phyloP scores from a whole-genome alignment of 1,140 invertebrate genomes.

The Ylistrum balloti region DNA sequence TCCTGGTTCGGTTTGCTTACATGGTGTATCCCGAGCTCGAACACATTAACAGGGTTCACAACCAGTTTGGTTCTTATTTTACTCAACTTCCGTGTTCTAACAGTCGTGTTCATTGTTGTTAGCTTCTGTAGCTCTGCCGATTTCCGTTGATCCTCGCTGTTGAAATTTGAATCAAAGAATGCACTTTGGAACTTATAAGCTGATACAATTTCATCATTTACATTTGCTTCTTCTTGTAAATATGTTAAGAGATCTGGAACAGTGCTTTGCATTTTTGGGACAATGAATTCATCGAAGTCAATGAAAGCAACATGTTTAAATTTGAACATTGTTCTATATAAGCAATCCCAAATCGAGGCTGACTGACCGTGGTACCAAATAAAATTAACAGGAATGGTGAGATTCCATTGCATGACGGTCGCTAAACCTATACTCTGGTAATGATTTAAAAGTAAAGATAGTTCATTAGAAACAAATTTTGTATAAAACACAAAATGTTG shows the following conservation, averaged over 20 bases:
- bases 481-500: slow-evolving; percentile 74
- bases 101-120: slow-evolving; percentile 53
- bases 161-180: slow-evolving; percentile 65
- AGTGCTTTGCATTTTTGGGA: slow-evolving; percentile 62
- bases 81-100: slow-evolving; percentile 53
- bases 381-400: slow-evolving; percentile 54
- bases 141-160: not conserved
- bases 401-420: slow-evolving; percentile 64
- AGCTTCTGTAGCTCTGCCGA: slow-evolving; percentile 39
- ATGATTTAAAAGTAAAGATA: slow-evolving; percentile 63
- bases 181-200: slow-evolving; percentile 71
- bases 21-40: slow-evolving; percentile 77
- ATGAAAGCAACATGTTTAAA: slow-evolving; percentile 70
- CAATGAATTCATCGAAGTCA: slow-evolving; percentile 76
- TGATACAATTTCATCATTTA: slow-evolving; percentile 50
- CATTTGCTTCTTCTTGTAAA: not conserved
- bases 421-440: slow-evolving; percentile 62
- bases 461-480: slow-evolving; percentile 55
- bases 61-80: slow-evolving; percentile 70
- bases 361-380: slow-evolving; percentile 78
- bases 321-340: slow-evolving; percentile 67
- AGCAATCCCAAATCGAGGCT: slow-evolving; percentile 72
- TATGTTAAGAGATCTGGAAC: slow-evolving; percentile 53
- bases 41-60: slow-evolving; percentile 67
- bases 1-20: slow-evolving; percentile 66